Evolutionary conservation across 2,113 vertebrate species (phyloP), one percentile per base, ranked within the genome.

Genomic region (Noturus placidus): DNA sequence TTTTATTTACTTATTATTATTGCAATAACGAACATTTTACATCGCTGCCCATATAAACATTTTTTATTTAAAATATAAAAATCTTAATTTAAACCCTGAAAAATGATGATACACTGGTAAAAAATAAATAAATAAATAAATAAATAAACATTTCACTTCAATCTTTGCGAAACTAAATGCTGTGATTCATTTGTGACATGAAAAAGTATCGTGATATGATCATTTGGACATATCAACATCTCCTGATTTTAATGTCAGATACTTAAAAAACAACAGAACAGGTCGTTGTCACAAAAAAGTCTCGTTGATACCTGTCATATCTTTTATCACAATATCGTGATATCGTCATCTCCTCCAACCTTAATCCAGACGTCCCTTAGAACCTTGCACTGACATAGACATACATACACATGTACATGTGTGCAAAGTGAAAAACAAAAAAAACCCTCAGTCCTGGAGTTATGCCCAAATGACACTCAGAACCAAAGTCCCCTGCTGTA

Each of bases 391-490:
- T 52, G 52, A 57, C 83, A n/a, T 63, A 87, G 22, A 56, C 88
- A 79, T 52, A 81, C 72, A 84, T 87, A 87, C 59, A 61, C 85
- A 78, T n/a, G 27, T 56, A 90, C 13, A 86, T 50, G 84, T 90
- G 92, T 61, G 54, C 4, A 79, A 63, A 83, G 17, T 22, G n/a
- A 17, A 59, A 42, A 19, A 35, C 25, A 52, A 50, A 74, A 94
- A 94, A 93, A 35, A 35, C 15, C 7, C 93, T 88, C 88, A 90
- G 94, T 95, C 94, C 95, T 87, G 59, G 87, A 94, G 93, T 94
- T 93, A 93, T 92, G 92, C 93, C 95, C 95, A 92, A 94, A 94
- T 95, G 94, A 91, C 93, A 95, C 93, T 94, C 92, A 94, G 91
- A 92, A 93, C 91, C 93, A 87, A 90, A 91, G 56, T 82, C 89